A percentile compares a stretch with the other conserved stretches of the same genome.
These are phyloP conservation scores for Sarcophaga variegata DNA, from an alignment of 2,888 invertebrate genomes.

Conservation along the genomic window DNA sequence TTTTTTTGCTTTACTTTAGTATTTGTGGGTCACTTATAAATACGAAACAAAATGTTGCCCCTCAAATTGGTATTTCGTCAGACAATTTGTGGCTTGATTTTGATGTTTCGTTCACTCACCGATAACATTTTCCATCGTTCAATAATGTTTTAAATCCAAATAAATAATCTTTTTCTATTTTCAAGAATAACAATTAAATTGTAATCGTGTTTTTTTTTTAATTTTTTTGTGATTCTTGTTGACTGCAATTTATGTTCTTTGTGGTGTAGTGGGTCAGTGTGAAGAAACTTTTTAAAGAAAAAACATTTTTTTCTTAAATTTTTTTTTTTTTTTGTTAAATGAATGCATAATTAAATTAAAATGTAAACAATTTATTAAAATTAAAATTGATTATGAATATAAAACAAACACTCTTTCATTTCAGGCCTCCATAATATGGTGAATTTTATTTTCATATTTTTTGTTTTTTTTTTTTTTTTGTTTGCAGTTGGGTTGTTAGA, in stretches of 20 bases:
- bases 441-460: too few relatives aligned
- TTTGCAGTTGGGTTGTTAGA: neutral
- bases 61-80: too few relatives aligned
- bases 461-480: too few relatives aligned
- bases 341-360: slow-evolving; percentile 1
- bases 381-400: slow-evolving; percentile 1
- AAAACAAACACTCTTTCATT: slow-evolving; percentile 31
- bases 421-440: neutral
- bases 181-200: neutral
- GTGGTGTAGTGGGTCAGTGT: slow-evolving; percentile 60
- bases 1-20: too few relatives aligned
- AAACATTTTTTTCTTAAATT: neutral
- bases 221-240: slow-evolving; percentile 3
- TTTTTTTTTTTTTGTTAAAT: slow-evolving; percentile 3
- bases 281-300: neutral
- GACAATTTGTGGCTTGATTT: too few relatives aligned
- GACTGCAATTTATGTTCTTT: slow-evolving; percentile 36
- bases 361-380: neutral
- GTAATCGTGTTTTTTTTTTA: neutral
- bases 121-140: neutral
- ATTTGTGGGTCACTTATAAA: too few relatives aligned
- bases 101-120: neutral
- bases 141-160: neutral
- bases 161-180: neutral
- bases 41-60: too few relatives aligned